phyloP scores from a whole-genome alignment of 2,113 vertebrate species.

The Anarrhichthys ocellatus region DNA sequence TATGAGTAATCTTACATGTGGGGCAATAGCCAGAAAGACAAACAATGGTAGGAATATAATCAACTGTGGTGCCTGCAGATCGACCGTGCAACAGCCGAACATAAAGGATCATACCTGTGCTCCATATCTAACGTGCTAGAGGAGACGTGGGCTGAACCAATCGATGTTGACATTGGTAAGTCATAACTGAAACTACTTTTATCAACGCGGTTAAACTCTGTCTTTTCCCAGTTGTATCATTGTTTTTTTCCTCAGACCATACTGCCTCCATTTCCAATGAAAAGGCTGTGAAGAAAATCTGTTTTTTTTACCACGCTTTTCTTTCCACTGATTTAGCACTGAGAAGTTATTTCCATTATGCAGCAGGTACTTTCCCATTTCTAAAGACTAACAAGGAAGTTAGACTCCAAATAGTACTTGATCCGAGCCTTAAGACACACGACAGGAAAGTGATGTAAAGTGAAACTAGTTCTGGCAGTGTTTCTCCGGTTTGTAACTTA shows the following conservation, averaged over 20 bases:
- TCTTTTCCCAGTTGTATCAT: background rate
- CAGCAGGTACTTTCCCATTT: slow-evolving; percentile 80
- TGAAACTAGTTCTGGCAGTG: slow-evolving; percentile 69
- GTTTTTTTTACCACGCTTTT: slow-evolving; percentile 17
- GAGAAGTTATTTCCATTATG: slow-evolving; percentile 68
- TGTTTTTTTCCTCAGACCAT: background rate
- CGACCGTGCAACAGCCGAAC: slow-evolving; percentile 55
- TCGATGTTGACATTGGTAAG: slow-evolving; percentile 85
- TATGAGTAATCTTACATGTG: background rate
- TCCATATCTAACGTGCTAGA: slow-evolving; percentile 82
- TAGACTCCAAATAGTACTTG: slow-evolving; percentile 55
- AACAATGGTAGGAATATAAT: slow-evolving; percentile 21
- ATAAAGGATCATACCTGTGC: slow-evolving; percentile 86
- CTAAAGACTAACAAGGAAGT: slow-evolving; percentile 72
- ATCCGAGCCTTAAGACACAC: slow-evolving; percentile 36
- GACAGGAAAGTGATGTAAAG: slow-evolving; percentile 73
- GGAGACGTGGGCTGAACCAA: slow-evolving; percentile 86
- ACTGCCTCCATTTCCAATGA: slow-evolving; percentile 11
- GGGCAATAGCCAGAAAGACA: background rate
- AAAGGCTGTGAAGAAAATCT: background rate
- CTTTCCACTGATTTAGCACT: slow-evolving; percentile 50
- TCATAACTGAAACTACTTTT: slow-evolving; percentile 13
- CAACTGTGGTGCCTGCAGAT: slow-evolving; percentile 70
- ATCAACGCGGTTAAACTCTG: background rate
- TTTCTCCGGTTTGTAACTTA: slow-evolving; percentile 38